phyloP scores from a whole-genome alignment of 2,888 invertebrate genomes.

The Euclidia mi region DNA sequence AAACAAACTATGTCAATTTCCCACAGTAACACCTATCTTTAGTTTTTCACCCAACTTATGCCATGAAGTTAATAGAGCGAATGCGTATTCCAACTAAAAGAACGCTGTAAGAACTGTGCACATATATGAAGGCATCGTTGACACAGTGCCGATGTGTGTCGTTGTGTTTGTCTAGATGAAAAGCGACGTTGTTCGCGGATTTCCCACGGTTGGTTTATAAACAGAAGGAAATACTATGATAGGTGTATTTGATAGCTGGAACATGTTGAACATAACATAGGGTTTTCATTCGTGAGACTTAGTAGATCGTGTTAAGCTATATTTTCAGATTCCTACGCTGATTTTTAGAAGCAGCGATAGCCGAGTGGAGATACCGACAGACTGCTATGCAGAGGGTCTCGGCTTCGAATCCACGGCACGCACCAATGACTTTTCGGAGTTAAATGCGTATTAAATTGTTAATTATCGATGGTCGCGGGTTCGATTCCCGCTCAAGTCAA shows the following conservation, averaged over 20 bases:
- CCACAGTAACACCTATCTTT: conserved; percentile 30
- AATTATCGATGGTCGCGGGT: no score
- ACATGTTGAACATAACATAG: conserved; percentile 9
- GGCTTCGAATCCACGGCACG: no score
- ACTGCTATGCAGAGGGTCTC: no score
- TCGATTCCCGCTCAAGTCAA: no score
- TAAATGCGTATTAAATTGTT: no score
- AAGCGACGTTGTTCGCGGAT: conserved; percentile 57
- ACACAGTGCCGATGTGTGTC: conserved; percentile 32
- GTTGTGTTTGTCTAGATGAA: conserved; percentile 30
- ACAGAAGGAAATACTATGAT: conserved; percentile 65
- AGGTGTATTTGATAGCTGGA: conserved; percentile 15
- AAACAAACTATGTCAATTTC: conserved; percentile 17
- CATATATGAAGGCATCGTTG: conserved; percentile 9
- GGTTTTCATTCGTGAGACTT: conserved; percentile 8
- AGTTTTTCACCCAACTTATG: conserved; percentile 35
- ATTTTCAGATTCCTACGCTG: background rate
- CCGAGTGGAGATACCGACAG: no score
- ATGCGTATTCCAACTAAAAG: conserved; percentile 17
- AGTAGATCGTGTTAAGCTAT: no score
- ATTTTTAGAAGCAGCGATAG: no score
- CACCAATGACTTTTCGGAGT: no score
- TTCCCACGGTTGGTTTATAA: conserved; percentile 79
- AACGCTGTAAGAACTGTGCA: conserved; percentile 16
- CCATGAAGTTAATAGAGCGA: conserved; percentile 46